A percentile compares a stretch with the other conserved stretches of the same genome.
phyloP scores from a whole-genome alignment of 2,888 invertebrate genomes.

The Caenorhabditis afra region DNA sequence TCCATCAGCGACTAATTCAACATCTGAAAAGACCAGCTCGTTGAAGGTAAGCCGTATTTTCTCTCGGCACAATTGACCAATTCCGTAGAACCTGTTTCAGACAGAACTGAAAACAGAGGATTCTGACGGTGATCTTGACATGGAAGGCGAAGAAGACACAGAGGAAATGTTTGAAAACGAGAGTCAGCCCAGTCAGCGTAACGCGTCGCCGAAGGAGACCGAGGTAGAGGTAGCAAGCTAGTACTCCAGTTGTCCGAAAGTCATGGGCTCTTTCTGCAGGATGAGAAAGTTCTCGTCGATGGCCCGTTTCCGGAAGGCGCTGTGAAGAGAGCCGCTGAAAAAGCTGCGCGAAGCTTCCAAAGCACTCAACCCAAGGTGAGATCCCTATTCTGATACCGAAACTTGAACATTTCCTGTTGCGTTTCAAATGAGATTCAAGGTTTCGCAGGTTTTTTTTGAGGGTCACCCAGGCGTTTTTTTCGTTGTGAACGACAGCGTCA shows the following conservation, averaged over 20 bases:
- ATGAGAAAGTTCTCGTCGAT: slow-evolving; percentile 64
- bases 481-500: not conserved
- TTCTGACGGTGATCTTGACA: slow-evolving; percentile 70
- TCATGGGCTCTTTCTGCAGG: slow-evolving; percentile 23
- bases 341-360: slow-evolving; percentile 78
- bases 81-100: slow-evolving; percentile 30
- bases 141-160: slow-evolving; percentile 68
- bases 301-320: slow-evolving; percentile 78
- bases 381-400: not conserved
- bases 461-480: slow-evolving; percentile 16
- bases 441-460: slow-evolving; percentile 11
- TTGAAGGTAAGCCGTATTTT: slow-evolving; percentile 54
- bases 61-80: not conserved
- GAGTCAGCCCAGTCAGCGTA: slow-evolving; percentile 58
- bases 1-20: slow-evolving; percentile 59
- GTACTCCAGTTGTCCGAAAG: not conserved
- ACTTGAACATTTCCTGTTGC: slow-evolving; percentile 8
- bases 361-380: slow-evolving; percentile 80
- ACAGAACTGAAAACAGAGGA: slow-evolving; percentile 69
- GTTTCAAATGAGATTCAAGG: not conserved
- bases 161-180: slow-evolving; percentile 65
- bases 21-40: slow-evolving; percentile 61
- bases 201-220: slow-evolving; percentile 59
- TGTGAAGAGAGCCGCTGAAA: slow-evolving; percentile 79
- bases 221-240: slow-evolving; percentile 54